Evolutionary conservation across 2,888 invertebrate species (phyloP).

Genomic region (Cactoblastis cactorum): DNA sequence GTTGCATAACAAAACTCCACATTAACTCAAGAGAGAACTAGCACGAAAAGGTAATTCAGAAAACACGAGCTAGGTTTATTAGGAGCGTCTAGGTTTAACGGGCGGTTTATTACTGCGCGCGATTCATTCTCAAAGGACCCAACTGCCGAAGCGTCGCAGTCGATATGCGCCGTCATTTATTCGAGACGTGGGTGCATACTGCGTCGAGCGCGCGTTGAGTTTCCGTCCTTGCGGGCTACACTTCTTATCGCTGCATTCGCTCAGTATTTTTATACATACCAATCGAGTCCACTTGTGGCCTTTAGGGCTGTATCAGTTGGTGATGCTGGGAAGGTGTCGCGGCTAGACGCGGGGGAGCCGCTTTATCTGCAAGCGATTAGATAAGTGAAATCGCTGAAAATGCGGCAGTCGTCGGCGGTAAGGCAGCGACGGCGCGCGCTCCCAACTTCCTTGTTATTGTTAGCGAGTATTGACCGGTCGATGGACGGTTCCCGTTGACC

Average conservation of each 20-base stretch:
- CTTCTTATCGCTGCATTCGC: conserved; percentile 37
- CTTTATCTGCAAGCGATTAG: conserved; percentile 65
- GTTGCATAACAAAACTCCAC: conserved; percentile 2
- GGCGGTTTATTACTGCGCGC: conserved; percentile 24
- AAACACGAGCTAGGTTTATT: conserved; percentile 35
- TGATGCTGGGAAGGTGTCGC: conserved; percentile 20
- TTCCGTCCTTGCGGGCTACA: not conserved
- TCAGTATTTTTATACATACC: conserved; percentile 40
- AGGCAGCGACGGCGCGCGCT: conserved; percentile 17
- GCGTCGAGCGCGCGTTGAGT: not conserved
- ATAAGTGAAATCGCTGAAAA: conserved; percentile 54
- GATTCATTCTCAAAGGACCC: not conserved
- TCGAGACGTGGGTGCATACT: not conserved
- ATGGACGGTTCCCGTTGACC: conserved; percentile 32
- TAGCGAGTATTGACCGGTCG: conserved; percentile 51
- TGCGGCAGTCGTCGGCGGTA: conserved; percentile 39
- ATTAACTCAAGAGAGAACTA: not conserved
- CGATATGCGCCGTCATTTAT: conserved; percentile 8
- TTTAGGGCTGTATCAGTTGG: conserved; percentile 14
- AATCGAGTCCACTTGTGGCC: conserved; percentile 28
- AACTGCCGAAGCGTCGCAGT: not conserved
- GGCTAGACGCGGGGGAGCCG: conserved; percentile 37
- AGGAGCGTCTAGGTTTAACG: conserved; percentile 29
- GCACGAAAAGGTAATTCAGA: conserved; percentile 35
- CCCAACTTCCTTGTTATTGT: conserved; percentile 49